A percentile compares a stretch with the other conserved stretches of the same genome.
Conservation (phyloP, 2,113 vertebrate species). For the Eulemur macaco region DNA sequence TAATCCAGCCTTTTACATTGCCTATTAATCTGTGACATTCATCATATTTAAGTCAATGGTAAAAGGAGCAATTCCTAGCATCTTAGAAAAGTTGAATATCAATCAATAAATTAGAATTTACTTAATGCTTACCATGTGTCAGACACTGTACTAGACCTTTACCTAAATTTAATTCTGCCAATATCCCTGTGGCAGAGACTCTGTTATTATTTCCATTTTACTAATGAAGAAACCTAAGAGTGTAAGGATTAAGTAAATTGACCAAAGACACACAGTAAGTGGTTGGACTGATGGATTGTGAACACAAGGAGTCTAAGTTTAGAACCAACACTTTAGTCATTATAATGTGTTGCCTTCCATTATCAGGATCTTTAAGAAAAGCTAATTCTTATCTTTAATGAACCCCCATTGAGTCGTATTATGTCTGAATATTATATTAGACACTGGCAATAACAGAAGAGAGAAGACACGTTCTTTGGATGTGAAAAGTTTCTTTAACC, state of each 20-base stretch:
- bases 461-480: neutral
- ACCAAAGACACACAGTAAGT: neutral
- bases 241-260: constrained; percentile 27
- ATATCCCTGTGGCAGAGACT: neutral
- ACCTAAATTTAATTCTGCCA: neutral
- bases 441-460: neutral
- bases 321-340: neutral
- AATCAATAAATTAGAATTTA: neutral
- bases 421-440: neutral
- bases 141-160: neutral
- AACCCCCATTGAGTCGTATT: neutral
- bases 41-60: neutral
- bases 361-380: neutral
- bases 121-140: neutral
- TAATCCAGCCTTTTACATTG: neutral
- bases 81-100: neutral
- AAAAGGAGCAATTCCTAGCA: neutral
- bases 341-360: neutral
- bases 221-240: constrained; percentile 11
- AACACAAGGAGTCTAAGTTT: neutral
- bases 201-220: constrained; percentile 9
- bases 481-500: neutral
- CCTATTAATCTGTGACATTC: neutral
- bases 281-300: neutral
- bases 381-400: neutral